phyloP scores from a whole-genome alignment of 1,140 invertebrate species.

The Bombus impatiens region DNA sequence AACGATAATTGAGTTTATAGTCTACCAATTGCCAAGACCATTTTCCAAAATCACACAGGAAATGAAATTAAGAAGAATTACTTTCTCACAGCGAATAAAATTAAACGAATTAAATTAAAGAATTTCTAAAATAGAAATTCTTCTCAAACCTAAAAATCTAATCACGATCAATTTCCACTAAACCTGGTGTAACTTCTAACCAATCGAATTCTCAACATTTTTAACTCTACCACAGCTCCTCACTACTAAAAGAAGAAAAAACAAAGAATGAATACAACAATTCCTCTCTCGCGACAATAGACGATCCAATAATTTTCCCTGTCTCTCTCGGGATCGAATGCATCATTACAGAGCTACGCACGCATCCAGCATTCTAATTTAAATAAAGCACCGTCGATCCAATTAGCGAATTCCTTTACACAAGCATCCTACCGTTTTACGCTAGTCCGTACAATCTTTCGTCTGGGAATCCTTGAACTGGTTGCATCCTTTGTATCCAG shows the following conservation, averaged over 20 bases:
- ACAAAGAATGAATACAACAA: not conserved
- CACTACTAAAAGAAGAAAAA: not conserved
- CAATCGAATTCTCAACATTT: not conserved
- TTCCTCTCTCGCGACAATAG: not conserved
- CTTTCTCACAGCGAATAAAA: too few species aligned
- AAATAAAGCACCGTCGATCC: conserved; percentile 22
- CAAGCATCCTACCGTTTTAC: not conserved
- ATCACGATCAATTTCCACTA: too few species aligned
- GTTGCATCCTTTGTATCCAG: conserved; percentile 5
- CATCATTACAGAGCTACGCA: not conserved
- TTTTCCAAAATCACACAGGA: too few species aligned
- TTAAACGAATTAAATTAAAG: too few species aligned
- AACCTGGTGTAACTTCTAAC: not conserved
- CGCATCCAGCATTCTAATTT: conserved; percentile 16
- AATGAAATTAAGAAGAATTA: too few species aligned
- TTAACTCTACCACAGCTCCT: not conserved
- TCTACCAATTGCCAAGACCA: too few species aligned
- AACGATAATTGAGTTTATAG: not conserved
- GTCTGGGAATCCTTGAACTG: not conserved
- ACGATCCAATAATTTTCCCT: not conserved
- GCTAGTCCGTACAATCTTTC: too few species aligned
- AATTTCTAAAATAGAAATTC: too few species aligned
- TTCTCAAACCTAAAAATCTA: too few species aligned
- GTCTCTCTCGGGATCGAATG: not conserved
- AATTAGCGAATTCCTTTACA: conserved; percentile 32